Percentiles rank a stretch among this genome's conserved stretches.
These are phyloP conservation scores for Apamea monoglypha DNA, from an alignment of 2,888 invertebrate genomes.

Conservation along the genomic window DNA sequence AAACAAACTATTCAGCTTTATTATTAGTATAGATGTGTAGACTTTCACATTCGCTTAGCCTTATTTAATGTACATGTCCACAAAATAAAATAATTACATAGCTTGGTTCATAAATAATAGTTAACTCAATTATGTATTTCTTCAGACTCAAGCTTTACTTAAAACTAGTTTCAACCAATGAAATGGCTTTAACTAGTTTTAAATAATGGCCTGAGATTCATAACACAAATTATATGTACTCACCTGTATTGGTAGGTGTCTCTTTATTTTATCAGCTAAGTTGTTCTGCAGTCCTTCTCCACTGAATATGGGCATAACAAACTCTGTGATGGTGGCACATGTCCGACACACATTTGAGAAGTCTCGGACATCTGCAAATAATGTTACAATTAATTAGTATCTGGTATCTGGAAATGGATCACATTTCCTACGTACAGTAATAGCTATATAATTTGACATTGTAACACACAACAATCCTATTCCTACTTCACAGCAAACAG, in stretches of 20 bases:
- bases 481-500: neutral
- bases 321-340: conserved; percentile 89
- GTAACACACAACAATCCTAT: neutral
- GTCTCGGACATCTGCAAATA: conserved; percentile 73
- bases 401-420: neutral
- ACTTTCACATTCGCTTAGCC: neutral
- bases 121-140: neutral
- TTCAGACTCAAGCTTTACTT: neutral
- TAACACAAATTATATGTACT: conserved; percentile 57
- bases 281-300: conserved; percentile 91
- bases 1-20: neutral
- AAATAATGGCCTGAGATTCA: neutral
- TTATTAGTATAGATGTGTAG: neutral
- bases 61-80: neutral
- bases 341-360: conserved; percentile 87
- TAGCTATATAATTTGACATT: neutral
- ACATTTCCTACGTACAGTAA: neutral
- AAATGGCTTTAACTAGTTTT: neutral
- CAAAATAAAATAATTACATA: neutral
- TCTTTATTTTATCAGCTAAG: conserved; percentile 91
- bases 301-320: conserved; percentile 91
- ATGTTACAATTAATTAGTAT: neutral
- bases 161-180: neutral
- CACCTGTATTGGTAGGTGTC: conserved; percentile 92
- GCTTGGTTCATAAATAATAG: neutral